Percentiles rank a stretch among this genome's conserved stretches.
phyloP scores from a whole-genome alignment of 2,113 vertebrate species.

The zebrafish (Danio rerio) region GRCz12tu NC_133194.1:47447501-47448000 shows the following conservation, averaged over 20 bases:
- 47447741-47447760: not conserved
- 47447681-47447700: not conserved
- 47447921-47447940: slow-evolving; percentile 9
- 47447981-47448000: not conserved
- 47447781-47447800: slow-evolving; percentile 27
- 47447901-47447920: slow-evolving; percentile 23
- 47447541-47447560: slow-evolving; percentile 70
- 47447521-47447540: slow-evolving; percentile 82
- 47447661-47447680: not conserved
- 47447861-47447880: slow-evolving; percentile 39
- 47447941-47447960: slow-evolving; percentile 5
- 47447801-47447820: slow-evolving; percentile 3
- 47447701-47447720: not conserved
- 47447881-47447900: slow-evolving; percentile 51
- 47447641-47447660: not conserved
- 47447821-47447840: slow-evolving; percentile 22
- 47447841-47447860: slow-evolving; percentile 36
- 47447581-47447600: slow-evolving; percentile 58
- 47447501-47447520: slow-evolving; percentile 83
- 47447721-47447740: not conserved
- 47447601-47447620: slow-evolving; percentile 55
- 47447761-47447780: not conserved
- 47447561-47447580: slow-evolving; percentile 59
- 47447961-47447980: not conserved
- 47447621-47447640: slow-evolving; percentile 42